phyloP scores from a whole-genome alignment of 1,140 invertebrate genomes.

The Cecropterus lyciades region DNA sequence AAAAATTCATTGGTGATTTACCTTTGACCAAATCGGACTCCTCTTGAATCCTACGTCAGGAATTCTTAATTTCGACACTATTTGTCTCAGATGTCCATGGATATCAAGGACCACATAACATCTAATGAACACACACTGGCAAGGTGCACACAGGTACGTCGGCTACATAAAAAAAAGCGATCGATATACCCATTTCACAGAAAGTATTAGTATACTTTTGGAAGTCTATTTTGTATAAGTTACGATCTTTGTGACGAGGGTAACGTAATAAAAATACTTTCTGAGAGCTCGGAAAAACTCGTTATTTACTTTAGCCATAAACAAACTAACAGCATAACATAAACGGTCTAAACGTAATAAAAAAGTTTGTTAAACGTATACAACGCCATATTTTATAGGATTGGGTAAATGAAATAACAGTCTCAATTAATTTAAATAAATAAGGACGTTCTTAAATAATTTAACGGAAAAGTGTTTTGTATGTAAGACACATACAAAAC shows the following conservation, averaged over 20 bases:
- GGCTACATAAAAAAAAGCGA: not conserved
- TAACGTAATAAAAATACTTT: conserved; percentile 2
- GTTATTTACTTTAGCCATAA: not conserved
- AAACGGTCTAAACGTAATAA: not conserved
- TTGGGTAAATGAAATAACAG: not conserved
- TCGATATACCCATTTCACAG: not conserved
- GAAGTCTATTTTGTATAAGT: not conserved
- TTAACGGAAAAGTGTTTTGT: no score
- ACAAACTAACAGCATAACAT: not conserved
- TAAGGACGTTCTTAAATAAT: no score
- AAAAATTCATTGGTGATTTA: no score
- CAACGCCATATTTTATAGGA: not conserved
- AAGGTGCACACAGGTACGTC: no score
- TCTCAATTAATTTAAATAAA: no score
- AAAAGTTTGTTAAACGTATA: not conserved
- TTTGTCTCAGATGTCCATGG: no score
- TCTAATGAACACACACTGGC: no score
- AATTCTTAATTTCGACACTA: no score
- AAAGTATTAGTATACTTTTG: not conserved
- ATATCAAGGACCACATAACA: no score
- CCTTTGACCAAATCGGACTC: no score
- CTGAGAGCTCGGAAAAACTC: not conserved
- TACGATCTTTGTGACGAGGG: conserved; percentile 1
- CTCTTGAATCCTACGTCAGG: no score
- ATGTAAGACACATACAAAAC: no score